Evolutionary conservation across 2,113 vertebrate genomes (phyloP).

Genomic region (Canis aureus): DNA sequence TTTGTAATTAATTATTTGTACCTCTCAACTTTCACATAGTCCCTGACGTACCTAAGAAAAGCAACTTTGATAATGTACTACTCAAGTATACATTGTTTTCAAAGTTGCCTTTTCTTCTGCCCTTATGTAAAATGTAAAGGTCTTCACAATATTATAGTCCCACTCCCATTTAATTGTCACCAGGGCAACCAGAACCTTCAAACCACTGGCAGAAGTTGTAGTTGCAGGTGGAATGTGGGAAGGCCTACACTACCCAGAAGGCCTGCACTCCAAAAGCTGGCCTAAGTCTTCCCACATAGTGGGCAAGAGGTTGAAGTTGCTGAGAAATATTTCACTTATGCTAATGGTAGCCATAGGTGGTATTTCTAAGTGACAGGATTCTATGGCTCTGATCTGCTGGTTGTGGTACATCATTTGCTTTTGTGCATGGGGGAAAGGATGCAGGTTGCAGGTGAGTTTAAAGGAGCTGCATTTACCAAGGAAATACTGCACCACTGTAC

Average conservation of each 20-base stretch:
- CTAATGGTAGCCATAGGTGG: not conserved
- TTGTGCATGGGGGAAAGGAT: not conserved
- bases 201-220: not conserved
- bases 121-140: slow-evolving; percentile 8
- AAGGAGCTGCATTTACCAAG: not conserved
- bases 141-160: not conserved
- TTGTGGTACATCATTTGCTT: not conserved
- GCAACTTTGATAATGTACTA: slow-evolving; percentile 10
- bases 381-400: not conserved
- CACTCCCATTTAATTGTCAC: slow-evolving; percentile 26
- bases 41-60: not conserved
- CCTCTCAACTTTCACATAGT: slow-evolving; percentile 41
- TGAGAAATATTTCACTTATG: not conserved
- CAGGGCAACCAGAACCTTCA: slow-evolving; percentile 13
- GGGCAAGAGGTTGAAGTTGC: not conserved
- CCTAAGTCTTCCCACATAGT: not conserved
- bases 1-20: not conserved
- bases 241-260: not conserved
- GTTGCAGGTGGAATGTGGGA: not conserved
- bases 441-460: not conserved
- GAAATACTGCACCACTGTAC: not conserved
- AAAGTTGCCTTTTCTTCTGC: slow-evolving; percentile 30
- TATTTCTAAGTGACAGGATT: not conserved
- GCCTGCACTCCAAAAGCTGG: not conserved
- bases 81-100: not conserved